Conservation (phyloP, 2,888 invertebrate species). For the Napeogenes sylphis region DNA sequence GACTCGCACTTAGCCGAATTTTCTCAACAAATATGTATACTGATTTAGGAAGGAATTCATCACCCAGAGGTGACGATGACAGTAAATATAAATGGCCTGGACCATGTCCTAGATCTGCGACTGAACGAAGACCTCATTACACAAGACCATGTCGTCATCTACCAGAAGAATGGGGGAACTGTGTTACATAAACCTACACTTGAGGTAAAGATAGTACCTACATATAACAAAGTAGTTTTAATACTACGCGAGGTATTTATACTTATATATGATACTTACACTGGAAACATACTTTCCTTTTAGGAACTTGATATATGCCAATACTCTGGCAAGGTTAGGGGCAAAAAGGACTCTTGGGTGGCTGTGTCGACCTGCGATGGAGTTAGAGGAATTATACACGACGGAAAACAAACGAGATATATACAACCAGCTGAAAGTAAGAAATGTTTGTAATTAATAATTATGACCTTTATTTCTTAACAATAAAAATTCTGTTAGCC, state of each 20-base stretch:
- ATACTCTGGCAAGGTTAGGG: slow-evolving; percentile 86
- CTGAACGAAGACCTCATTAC: slow-evolving; percentile 85
- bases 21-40: too few relatives aligned
- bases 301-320: slow-evolving; percentile 87
- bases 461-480: too few relatives aligned
- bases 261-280: too few relatives aligned
- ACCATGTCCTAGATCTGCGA: slow-evolving; percentile 82
- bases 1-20: too few relatives aligned
- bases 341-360: slow-evolving; percentile 84
- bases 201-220: slow-evolving; percentile 57
- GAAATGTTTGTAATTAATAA: not conserved
- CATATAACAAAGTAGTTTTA: too few relatives aligned
- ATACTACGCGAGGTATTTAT: too few relatives aligned
- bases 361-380: slow-evolving; percentile 91
- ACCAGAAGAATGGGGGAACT: slow-evolving; percentile 75
- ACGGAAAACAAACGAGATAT: slow-evolving; percentile 86
- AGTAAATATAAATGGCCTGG: slow-evolving; percentile 81
- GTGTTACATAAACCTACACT: slow-evolving; percentile 74
- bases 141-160: slow-evolving; percentile 80
- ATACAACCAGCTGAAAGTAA: slow-evolving; percentile 73
- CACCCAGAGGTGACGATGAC: slow-evolving; percentile 77
- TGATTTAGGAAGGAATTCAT: slow-evolving; percentile 57
- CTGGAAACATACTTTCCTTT: slow-evolving; percentile 30
- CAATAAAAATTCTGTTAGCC: too few relatives aligned
- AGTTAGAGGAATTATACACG: slow-evolving; percentile 86